Evolutionary conservation across 2,888 invertebrate species (phyloP), one percentile per base, ranked within the genome.

Genomic region (Liopterus haemorrhoidalis): DNA sequence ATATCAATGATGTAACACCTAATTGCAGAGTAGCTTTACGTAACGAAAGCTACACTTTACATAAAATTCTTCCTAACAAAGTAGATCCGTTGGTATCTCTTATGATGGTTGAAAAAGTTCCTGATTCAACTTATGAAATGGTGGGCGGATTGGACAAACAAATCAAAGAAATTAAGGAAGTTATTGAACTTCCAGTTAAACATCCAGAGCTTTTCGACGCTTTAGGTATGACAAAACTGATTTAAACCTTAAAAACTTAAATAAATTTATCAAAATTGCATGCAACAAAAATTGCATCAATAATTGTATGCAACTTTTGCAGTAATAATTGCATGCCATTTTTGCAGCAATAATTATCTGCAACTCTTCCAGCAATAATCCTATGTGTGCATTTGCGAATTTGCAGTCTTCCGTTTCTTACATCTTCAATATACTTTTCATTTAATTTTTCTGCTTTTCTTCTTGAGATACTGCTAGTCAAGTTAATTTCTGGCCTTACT

Each of bases 31-130:
- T 99, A 14, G 99, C 99, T 5, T 76, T 99, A 24, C 82, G 97
- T 42, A 99, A 99, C 65, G 99, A 99, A 70, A 95, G 95, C 67
- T 99, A 99, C 64, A 95, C 95, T 0, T 75, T 99, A 27, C 99
- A 99, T 67, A 99, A 99, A 74, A 95, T 99, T 56, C 73, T 99
- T 16, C 99, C 99, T 0, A 99, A 97, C 70, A 99, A 99, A 75
- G 82, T 80, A 2, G 99, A 99, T 74, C 99, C 99, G 0, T 73
- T 99, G 46, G 99, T 99, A 0, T 96, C 96, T 0, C 79, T 99
- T 49, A 99, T 99, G 99, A 99, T 99, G 99, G 99, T 99, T 0
- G 99, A 99, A 67, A 99, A 99, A 69, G 99, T 99, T 2, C 99
- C 99, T 0, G 99, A 99, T 68, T 97, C 97, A 0, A 99, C 99